These are phyloP conservation scores for Megalurothrips usitatus DNA, from an alignment of 2,888 invertebrate species.

Conservation along the genomic window DNA sequence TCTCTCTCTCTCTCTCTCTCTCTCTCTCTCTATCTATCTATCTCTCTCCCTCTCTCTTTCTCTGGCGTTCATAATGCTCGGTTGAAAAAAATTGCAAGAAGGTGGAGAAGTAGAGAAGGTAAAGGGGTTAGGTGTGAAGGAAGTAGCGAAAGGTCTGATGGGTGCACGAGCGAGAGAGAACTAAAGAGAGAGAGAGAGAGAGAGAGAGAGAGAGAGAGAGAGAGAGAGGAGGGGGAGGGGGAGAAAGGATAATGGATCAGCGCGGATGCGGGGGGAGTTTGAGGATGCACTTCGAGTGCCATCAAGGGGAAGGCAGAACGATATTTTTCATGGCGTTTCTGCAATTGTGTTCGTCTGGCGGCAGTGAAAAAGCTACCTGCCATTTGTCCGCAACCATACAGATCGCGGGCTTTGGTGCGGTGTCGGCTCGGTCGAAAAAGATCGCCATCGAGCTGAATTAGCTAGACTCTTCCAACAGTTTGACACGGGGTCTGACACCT, in stretches of 20 bases:
- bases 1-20: neutral
- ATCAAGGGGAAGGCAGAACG: too few species aligned
- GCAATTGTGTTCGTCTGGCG: too few species aligned
- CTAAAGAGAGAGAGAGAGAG: neutral
- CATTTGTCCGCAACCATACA: too few species aligned
- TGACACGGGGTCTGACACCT: too few species aligned
- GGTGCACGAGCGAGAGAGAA: neutral
- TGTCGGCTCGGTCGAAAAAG: too few species aligned
- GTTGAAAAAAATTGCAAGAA: too few species aligned
- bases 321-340: neutral
- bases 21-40: neutral
- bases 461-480: too few species aligned
- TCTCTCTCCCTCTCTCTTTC: neutral
- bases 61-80: neutral
- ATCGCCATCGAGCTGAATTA: too few species aligned
- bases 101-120: too few species aligned
- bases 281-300: neutral
- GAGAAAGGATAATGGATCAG: slow-evolving; percentile 27
- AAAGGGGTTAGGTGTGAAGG: too few species aligned
- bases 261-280: slow-evolving; percentile 32
- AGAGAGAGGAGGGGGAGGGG: slow-evolving; percentile 14
- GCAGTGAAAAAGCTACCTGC: too few species aligned
- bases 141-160: neutral
- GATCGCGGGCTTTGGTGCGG: too few species aligned
- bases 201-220: slow-evolving; percentile 1